These are phyloP conservation scores for Sparidentex hasta DNA, from an alignment of 2,797 vertebrate species.

Conservation along the genomic window DNA sequence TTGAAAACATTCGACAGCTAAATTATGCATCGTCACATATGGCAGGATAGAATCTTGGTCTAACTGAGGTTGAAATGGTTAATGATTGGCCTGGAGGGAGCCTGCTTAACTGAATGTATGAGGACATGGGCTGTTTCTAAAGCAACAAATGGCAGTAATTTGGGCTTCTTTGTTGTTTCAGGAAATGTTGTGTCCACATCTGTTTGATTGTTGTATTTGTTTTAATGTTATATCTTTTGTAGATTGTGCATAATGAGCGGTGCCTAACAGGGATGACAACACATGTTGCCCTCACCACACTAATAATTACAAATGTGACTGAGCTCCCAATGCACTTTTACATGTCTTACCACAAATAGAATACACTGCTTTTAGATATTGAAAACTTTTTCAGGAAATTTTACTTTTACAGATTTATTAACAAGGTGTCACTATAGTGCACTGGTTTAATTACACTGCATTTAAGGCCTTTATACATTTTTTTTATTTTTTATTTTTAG, in stretches of 20 bases:
- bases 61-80: slow-evolving; percentile 82
- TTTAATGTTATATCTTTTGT: slow-evolving; percentile 19
- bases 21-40: slow-evolving; percentile 89
- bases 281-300: background rate
- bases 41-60: slow-evolving; percentile 76
- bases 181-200: slow-evolving; percentile 41
- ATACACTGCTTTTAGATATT: background rate
- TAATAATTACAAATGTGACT: background rate
- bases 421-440: background rate
- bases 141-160: slow-evolving; percentile 60
- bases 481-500: no score
- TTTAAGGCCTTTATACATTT: background rate
- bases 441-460: background rate
- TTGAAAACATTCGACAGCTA: slow-evolving; percentile 75
- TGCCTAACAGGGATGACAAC: slow-evolving; percentile 1
- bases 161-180: slow-evolving; percentile 42
- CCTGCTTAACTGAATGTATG: slow-evolving; percentile 73
- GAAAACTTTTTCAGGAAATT: background rate
- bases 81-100: slow-evolving; percentile 82
- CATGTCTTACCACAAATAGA: background rate
- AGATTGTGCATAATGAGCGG: slow-evolving; percentile 13
- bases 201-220: slow-evolving; percentile 31
- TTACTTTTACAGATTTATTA: background rate
- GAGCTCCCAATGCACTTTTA: background rate
- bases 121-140: slow-evolving; percentile 68